Evolutionary conservation across 2,888 invertebrate genomes (phyloP), one percentile per base, ranked within the genome.

Genomic region (Mimumesa dahlbomi): DNA sequence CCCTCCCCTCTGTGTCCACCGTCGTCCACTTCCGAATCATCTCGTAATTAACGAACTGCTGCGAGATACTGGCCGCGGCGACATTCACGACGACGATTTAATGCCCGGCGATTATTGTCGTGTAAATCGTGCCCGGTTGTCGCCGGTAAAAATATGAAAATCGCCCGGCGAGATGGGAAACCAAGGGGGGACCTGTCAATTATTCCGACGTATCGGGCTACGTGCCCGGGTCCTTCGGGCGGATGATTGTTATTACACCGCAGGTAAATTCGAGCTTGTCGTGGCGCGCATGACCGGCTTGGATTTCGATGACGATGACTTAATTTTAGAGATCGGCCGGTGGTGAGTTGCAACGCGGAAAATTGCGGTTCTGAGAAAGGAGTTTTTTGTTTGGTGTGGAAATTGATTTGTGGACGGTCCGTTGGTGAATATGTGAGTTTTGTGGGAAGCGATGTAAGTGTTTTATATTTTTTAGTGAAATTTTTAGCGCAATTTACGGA

Each of bases 1-100:
- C n/a, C n/a, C n/a, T n/a, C n/a, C n/a, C n/a, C n/a, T n/a, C n/a
- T n/a, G n/a, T n/a, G n/a, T n/a, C n/a, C n/a, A n/a, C n/a, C n/a
- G n/a, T n/a, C n/a, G n/a, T n/a, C 77, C 75, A 83, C 83, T 83
- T 82, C 84, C 80, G 79, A 84, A 79, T 84, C 79, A 75, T 69
- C 59, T 76, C 70, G 70, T 82, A 85, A 84, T 85, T 85, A 81
- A 56, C 50, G 43, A 18, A 21, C n/a, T 18, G 22, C 21, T 42
- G 45, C 49, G 43, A 34, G 52, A 22, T 21, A 38, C 6, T 31
- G 42, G 40, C 64, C 34, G 16, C 50, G 62, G 49, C 65, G 74
- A 73, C 73, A 73, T 67, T 62, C 36, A 40, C 43, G 48, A n/a
- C 31, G 42, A 38, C 40, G 46, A 77, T 69, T 73, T 66, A 75